Base-by-base conservation (phyloP, 2,797 vertebrate species). In the Sebastiscus tertius region DNA sequence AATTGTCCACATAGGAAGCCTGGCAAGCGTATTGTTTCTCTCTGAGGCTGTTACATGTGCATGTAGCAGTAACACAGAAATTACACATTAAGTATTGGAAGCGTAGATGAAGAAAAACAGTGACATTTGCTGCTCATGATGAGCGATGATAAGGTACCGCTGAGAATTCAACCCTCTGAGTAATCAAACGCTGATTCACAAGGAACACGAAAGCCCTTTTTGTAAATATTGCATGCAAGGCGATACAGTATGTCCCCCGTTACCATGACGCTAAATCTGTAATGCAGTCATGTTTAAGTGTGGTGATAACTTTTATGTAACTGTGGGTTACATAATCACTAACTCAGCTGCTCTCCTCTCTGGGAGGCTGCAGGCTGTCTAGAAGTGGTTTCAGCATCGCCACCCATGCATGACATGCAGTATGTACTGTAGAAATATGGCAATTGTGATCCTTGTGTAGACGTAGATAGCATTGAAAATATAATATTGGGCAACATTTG, bases 271-370 rank as follows among this genome's bases (percentile, higher is more conserved):
- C 42, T 60, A 33, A 84, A 83, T 79, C 63, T 59, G 80, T 75
- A 75, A 36, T 46, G 58, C 34, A 49, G 34, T 66, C 69, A 81
- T 85, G 77, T 91, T 89, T 69, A 87, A 82, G 82, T 87, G 62
- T 8, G 83, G 72, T 84, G 83, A 79, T 82, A 86, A 86, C 54
- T 87, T 92, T 94, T 93, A 94, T 86, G 83, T 94, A 93, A 94
- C 84, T 33, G 58, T 31, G 39, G 20, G 76, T 95, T 94, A 93
- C 89, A 89, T 93, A 93, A 95, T 80, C 79, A 64, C 29, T 60
- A 61, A 61, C 80, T 93, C 81, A 79, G 87, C 87, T 85, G 79
- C 85, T 91, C 70, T 80, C 9, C 60, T 88, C 79, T 33, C 86
- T 77, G 68, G 70, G 86, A 91, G 85, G 84, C 83, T 92, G 86